Percentiles rank a stretch among this genome's conserved stretches.
Conservation (phyloP, 2,888 invertebrate genomes). For the Conomelus anceps region DNA sequence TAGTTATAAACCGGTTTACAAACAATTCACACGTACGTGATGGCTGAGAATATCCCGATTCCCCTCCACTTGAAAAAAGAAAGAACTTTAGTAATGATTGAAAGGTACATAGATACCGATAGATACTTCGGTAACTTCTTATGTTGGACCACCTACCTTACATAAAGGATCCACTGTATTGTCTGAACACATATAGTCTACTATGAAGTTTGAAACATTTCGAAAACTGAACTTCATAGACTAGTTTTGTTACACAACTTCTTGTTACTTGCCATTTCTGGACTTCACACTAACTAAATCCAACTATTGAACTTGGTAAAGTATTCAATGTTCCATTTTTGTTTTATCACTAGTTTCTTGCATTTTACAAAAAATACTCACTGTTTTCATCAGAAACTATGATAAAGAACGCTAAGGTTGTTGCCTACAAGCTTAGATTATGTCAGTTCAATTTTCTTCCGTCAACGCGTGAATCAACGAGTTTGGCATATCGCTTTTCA, state of each 20-base stretch:
- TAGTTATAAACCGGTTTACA: too few species aligned
- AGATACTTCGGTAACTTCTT: too few species aligned
- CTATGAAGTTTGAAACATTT: not conserved
- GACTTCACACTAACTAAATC: not conserved
- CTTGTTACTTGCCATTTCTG: not conserved
- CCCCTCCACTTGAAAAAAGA: too few species aligned
- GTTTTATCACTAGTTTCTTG: not conserved
- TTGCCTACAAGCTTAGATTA: not conserved
- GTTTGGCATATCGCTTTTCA: not conserved
- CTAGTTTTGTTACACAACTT: not conserved
- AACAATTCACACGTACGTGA: too few species aligned
- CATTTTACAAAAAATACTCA: not conserved
- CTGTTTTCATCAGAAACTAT: not conserved
- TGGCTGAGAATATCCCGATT: too few species aligned
- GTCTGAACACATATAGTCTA: not conserved
- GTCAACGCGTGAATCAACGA: not conserved
- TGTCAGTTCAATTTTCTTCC: not conserved
- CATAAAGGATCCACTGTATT: too few species aligned
- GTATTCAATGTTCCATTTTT: not conserved
- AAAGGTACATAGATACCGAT: too few species aligned
- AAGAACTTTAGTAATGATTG: too few species aligned
- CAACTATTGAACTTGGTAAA: not conserved
- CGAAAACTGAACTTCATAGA: not conserved
- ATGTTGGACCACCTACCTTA: too few species aligned
- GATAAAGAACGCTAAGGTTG: too few species aligned